Percentiles rank a stretch among this genome's conserved stretches.
Evolutionary conservation across 1,140 invertebrate genomes (phyloP).

Genomic region (Ditylenchus dipsaci): DNA sequence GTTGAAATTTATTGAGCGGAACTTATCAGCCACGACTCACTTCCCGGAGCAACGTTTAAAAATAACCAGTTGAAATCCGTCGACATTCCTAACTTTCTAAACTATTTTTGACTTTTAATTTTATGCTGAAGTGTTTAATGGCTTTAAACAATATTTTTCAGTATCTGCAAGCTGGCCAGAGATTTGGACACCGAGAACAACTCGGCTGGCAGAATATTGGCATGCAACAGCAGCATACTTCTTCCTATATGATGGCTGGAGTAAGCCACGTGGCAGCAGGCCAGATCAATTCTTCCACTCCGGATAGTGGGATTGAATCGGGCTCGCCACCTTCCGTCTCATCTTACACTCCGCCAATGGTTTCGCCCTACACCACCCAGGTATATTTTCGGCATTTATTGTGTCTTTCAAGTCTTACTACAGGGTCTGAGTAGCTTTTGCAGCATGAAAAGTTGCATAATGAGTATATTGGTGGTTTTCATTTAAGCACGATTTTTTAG

Average conservation of each 20-base stretch:
- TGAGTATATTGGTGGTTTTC: too few species aligned
- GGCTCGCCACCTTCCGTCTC: constrained; percentile 43
- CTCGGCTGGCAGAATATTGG: constrained; percentile 3
- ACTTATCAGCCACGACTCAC: too few species aligned
- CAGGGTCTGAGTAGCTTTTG: too few species aligned
- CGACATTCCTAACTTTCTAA: too few species aligned
- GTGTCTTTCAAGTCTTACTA: too few species aligned
- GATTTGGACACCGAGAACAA: not conserved
- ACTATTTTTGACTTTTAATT: too few species aligned
- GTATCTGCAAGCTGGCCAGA: not conserved
- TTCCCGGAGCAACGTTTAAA: too few species aligned
- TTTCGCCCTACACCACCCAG: constrained; percentile 40
- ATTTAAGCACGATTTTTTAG: too few species aligned
- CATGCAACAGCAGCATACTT: not conserved
- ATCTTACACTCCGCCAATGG: constrained; percentile 31
- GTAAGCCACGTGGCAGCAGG: not conserved
- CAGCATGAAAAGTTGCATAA: too few species aligned
- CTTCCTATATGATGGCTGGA: not conserved
- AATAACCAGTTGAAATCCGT: too few species aligned
- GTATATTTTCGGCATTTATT: constrained; percentile 12
- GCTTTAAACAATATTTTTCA: not conserved
- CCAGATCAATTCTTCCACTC: constrained; percentile 40
- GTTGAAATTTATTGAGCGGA: too few species aligned
- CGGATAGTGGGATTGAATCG: constrained; percentile 45
- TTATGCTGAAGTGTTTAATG: not conserved